A percentile compares a stretch with the other conserved stretches of the same genome.
These are phyloP conservation scores for Hydractinia echinata DNA, from an alignment of 30 jellyfish, hydroid and myxozoan genomes.

Conservation along the genomic window DNA sequence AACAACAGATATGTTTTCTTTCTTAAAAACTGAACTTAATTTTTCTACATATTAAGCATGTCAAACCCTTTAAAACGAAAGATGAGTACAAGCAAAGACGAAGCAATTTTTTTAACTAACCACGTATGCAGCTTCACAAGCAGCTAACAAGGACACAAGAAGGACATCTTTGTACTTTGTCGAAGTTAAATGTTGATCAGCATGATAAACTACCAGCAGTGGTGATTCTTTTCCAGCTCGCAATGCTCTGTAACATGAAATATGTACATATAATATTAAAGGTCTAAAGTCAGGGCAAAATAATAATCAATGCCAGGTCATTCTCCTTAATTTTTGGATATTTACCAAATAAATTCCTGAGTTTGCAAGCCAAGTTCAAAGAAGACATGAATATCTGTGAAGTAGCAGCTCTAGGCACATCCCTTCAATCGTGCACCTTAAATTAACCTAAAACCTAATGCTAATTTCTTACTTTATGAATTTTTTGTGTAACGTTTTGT, in stretches of 20 bases:
- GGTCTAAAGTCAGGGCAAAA: no score
- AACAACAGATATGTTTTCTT: neutral
- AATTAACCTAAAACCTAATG: no score
- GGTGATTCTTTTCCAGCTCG: slow-evolving; percentile 71
- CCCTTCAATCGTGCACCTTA: no score
- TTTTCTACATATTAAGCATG: neutral
- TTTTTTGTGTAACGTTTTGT: no score
- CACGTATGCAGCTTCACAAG: slow-evolving; percentile 95
- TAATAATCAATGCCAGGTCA: no score
- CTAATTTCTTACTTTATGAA: no score
- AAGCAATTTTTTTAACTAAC: slow-evolving; percentile 32
- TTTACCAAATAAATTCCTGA: no score
- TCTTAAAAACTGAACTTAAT: neutral
- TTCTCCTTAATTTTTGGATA: no score
- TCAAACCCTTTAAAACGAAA: neutral
- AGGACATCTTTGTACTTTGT: slow-evolving; percentile 48
- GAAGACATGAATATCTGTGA: no score
- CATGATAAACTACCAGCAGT: slow-evolving; percentile 37
- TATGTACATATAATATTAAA: no score
- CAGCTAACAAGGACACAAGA: slow-evolving; percentile 70
- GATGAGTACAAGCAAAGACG: neutral
- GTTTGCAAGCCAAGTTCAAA: no score
- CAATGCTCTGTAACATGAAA: slow-evolving; percentile 51
- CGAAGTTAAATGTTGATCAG: slow-evolving; percentile 41
- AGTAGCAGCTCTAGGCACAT: no score